A percentile compares a stretch with the other conserved stretches of the same genome.
Conservation (phyloP, 2,888 invertebrate species). For the Pyrrhosoma nymphula region DNA sequence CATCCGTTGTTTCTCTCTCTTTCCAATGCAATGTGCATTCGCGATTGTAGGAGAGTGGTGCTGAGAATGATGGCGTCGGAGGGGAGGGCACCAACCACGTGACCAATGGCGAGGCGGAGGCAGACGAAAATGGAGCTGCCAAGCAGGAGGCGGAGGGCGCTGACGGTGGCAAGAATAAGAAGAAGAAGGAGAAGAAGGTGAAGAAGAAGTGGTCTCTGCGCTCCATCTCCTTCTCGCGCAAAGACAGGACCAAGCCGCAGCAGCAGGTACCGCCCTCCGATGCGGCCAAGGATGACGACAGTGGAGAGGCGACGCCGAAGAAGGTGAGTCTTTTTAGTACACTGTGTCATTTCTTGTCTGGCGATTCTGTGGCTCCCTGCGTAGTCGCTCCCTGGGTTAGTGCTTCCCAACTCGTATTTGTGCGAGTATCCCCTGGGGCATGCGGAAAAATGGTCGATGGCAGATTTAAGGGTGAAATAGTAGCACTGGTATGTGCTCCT, state of each 20-base stretch:
- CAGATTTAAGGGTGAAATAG: no score
- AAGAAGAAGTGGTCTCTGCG: slow-evolving; percentile 96
- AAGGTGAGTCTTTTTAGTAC: background rate
- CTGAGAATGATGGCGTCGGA: background rate
- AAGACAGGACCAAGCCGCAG: slow-evolving; percentile 91
- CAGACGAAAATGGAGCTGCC: slow-evolving; percentile 82
- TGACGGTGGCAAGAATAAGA: slow-evolving; percentile 85
- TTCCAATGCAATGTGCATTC: no score
- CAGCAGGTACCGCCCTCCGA: slow-evolving; percentile 81
- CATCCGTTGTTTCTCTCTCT: no score
- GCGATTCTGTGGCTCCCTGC: no score
- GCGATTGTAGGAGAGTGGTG: no score
- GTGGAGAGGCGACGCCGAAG: slow-evolving; percentile 71
- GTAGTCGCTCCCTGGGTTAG: no score
- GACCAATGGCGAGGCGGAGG: slow-evolving; percentile 42
- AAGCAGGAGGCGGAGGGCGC: slow-evolving; percentile 80
- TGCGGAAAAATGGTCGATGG: no score
- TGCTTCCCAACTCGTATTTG: no score
- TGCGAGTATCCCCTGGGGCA: no score
- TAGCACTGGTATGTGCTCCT: no score
- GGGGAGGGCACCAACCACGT: background rate
- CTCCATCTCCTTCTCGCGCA: slow-evolving; percentile 91
- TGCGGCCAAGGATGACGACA: slow-evolving; percentile 81
- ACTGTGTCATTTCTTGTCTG: no score
- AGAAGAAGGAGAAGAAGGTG: slow-evolving; percentile 84